Base-by-base conservation (phyloP, 2,888 invertebrate genomes). In the Cryptocheilus praepositus region DNA sequence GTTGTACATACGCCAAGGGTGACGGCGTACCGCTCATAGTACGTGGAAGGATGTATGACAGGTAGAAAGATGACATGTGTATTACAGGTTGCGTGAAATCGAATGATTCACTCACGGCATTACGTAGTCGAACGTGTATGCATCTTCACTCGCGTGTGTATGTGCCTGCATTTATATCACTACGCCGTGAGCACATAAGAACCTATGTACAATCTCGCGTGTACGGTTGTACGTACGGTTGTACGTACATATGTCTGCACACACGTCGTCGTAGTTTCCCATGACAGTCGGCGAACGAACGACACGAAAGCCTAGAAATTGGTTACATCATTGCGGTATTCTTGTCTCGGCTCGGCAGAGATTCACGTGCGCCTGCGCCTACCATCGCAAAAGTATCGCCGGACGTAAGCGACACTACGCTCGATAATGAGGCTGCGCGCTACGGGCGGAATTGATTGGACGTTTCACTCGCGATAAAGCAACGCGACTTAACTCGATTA, bases 281-380 rank as follows among this genome's bases (percentile, higher is more conserved):
- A 62, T 77, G 76, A 72, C 74, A 67, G 68, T 57, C 65, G 62
- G 60, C 70, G 49, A 52, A 64, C 69, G 68, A 62, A 70, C 68
- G 77, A 77, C 77, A 77, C 77, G 77, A 73, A 77, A 66, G 77
- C 71, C 77, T 77, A 77, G 77, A 74, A 77, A 77, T 74, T 67
- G 73, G 74, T 77, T 77, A 70, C 77, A 77, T 75, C 77, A 77
- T 69, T 67, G 68, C 68, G 66, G 74, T 65, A 70, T 74, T 51
- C 68, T 55, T 58, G 66, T 55, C 73, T 67, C 76, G 63, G 61
- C 52, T 67, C 68, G 68, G 44, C 70, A 43, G 60, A 70, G 76
- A 70, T 71, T 71, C 67, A 64, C 71, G 73, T 64, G 76, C 51
- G 36, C 53, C 21, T 21, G 16, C 63, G 25, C 56, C 64, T 59